Percentiles rank a stretch among this genome's conserved stretches.
Evolutionary conservation across 2,888 invertebrate genomes (phyloP).

Genomic region (Loripinus fragilis): DNA sequence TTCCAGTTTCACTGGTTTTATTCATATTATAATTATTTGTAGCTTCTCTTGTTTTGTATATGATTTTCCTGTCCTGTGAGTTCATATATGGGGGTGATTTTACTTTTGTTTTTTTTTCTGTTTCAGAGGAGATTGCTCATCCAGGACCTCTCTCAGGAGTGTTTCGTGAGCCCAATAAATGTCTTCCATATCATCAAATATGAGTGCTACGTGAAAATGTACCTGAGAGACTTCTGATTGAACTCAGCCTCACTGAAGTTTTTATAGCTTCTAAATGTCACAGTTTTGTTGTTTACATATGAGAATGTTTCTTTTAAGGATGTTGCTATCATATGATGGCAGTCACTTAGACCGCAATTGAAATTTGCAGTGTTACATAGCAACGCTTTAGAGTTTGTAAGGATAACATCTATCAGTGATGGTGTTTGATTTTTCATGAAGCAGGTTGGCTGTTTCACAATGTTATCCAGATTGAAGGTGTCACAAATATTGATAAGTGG

Average conservation of each 20-base stretch:
- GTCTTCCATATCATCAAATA: conserved; percentile 7
- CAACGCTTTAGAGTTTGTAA: neutral
- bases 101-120: neutral
- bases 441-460: neutral
- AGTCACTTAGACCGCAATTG: neutral
- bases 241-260: conserved; percentile 2
- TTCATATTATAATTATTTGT: conserved; percentile 13
- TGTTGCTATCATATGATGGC: neutral
- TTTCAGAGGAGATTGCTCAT: conserved; percentile 4
- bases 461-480: neutral
- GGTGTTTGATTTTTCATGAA: conserved; percentile 4
- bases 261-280: conserved; percentile 1
- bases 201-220: neutral
- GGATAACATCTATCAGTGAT: neutral
- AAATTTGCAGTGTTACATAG: neutral
- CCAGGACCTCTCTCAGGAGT: conserved; percentile 13
- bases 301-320: neutral
- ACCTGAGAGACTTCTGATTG: neutral
- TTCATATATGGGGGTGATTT: conserved; percentile 28
- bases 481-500: neutral
- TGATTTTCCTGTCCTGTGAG: conserved; percentile 7
- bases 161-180: conserved; percentile 1
- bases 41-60: conserved; percentile 23
- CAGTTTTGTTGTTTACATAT: neutral
- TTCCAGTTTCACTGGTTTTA: conserved; percentile 24